Evolutionary conservation across 2,113 vertebrate genomes (phyloP).

Genomic region (Lepisosteus osseus): DNA sequence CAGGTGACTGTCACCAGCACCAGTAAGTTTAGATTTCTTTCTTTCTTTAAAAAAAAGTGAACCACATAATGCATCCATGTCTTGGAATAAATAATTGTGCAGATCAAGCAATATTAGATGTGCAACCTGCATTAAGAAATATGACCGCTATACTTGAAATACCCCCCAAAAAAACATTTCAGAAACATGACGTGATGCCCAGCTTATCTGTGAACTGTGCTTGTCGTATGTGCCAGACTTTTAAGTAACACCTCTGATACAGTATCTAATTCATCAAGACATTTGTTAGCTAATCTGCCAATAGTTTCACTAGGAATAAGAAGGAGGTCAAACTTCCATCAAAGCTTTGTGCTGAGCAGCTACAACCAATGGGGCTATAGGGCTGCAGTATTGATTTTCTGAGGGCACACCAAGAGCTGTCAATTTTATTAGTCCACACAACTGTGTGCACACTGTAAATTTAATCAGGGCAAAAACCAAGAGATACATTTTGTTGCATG

Average conservation of each 20-base stretch:
- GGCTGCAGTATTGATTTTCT: conserved; percentile 46
- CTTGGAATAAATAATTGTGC: background rate
- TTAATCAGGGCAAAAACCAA: background rate
- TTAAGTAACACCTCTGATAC: background rate
- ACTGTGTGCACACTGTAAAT: conserved; percentile 11
- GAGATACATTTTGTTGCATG: background rate
- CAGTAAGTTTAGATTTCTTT: conserved; percentile 23
- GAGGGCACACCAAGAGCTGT: conserved; percentile 44
- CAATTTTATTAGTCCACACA: conserved; percentile 36
- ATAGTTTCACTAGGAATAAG: conserved; percentile 1
- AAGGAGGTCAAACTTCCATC: background rate
- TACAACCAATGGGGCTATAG: conserved; percentile 34
- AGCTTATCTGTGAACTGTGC: background rate
- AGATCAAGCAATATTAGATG: too few relatives aligned
- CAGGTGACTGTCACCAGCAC: conserved; percentile 23
- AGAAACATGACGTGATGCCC: background rate
- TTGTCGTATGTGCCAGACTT: background rate
- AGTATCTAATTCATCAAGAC: background rate
- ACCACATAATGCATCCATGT: conserved; percentile 14
- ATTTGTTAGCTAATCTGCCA: background rate
- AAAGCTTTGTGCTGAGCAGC: conserved; percentile 23
- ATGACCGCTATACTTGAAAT: too few relatives aligned
- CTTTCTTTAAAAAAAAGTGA: background rate
- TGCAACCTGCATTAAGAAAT: too few relatives aligned
- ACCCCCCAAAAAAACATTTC: too few relatives aligned